A percentile compares a stretch with the other conserved stretches of the same genome.
phyloP scores from a whole-genome alignment of 2,113 vertebrate genomes.

The Hippocampus guttulatus region DNA sequence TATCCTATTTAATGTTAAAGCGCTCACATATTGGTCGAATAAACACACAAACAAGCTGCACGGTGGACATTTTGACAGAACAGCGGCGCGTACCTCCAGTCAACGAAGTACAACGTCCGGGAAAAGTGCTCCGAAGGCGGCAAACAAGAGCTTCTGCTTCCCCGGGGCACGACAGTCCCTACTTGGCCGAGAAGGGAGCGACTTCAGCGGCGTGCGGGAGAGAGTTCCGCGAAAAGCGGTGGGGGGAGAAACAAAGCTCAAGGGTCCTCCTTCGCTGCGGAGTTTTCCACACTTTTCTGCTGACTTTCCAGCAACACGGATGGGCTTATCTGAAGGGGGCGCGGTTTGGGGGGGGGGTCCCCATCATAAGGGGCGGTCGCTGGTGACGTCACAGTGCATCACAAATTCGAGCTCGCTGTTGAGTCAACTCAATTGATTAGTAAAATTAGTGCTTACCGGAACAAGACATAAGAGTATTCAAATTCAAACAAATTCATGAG shows the following conservation, averaged over 20 bases:
- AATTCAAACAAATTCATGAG: too few relatives aligned
- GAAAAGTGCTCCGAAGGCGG: background rate
- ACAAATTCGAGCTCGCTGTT: background rate
- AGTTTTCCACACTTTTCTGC: background rate
- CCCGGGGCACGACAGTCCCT: background rate
- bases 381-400: background rate
- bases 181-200: background rate
- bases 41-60: background rate
- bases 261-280: background rate
- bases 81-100: background rate
- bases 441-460: too few relatives aligned
- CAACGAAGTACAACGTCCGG: background rate
- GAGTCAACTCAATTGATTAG: background rate
- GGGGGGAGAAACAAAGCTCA: background rate
- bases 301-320: background rate
- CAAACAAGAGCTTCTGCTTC: background rate
- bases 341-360: background rate
- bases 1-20: background rate
- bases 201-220: background rate
- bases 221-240: background rate
- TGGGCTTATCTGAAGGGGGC: slow-evolving; percentile 7
- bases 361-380: background rate
- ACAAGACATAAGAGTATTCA: too few relatives aligned
- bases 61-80: background rate
- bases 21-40: background rate